A percentile compares a stretch with the other conserved stretches of the same genome.
Conservation (phyloP, 2,797 vertebrate species). For the Harpagifer antarcticus region DNA sequence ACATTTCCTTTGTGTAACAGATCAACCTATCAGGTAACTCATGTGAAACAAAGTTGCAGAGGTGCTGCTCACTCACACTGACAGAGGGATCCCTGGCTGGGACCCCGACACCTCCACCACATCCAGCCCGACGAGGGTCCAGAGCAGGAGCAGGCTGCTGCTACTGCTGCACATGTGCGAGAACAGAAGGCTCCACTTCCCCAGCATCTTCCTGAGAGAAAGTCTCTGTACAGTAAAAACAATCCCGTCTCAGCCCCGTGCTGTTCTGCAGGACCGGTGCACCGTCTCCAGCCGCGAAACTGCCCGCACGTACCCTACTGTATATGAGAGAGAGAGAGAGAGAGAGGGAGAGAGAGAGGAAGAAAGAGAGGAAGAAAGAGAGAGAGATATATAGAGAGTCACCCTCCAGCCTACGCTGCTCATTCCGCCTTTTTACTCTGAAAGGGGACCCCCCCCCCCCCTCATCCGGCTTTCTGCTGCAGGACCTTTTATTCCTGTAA, state of each 20-base stretch:
- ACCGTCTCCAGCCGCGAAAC: constrained; percentile 49
- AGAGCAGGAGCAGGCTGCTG: constrained; percentile 81
- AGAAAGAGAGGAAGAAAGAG: constrained; percentile 37
- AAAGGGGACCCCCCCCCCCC: constrained; percentile 23
- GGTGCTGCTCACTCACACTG: constrained; percentile 91
- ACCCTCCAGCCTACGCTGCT: constrained; percentile 10
- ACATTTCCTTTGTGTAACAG: not conserved
- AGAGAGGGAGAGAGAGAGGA: constrained; percentile 30
- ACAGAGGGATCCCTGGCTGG: constrained; percentile 96
- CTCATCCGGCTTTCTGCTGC: constrained; percentile 30
- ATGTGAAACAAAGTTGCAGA: constrained; percentile 49
- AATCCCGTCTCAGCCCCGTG: constrained; percentile 30
- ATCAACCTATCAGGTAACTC: not conserved
- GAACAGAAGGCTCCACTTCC: constrained; percentile 71
- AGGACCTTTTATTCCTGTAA: constrained; percentile 14
- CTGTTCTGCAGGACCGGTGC: constrained; percentile 30
- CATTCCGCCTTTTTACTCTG: constrained; percentile 16
- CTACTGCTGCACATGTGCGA: constrained; percentile 77
- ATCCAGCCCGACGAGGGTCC: constrained; percentile 85
- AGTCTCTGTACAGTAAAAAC: constrained; percentile 22
- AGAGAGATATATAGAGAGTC: constrained; percentile 66
- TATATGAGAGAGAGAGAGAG: constrained; percentile 44
- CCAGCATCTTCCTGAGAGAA: constrained; percentile 80
- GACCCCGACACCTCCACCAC: constrained; percentile 87
- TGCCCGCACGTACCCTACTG: constrained; percentile 62